Base-by-base conservation (phyloP, 2,113 vertebrate species). In the Indicator indicator region DNA sequence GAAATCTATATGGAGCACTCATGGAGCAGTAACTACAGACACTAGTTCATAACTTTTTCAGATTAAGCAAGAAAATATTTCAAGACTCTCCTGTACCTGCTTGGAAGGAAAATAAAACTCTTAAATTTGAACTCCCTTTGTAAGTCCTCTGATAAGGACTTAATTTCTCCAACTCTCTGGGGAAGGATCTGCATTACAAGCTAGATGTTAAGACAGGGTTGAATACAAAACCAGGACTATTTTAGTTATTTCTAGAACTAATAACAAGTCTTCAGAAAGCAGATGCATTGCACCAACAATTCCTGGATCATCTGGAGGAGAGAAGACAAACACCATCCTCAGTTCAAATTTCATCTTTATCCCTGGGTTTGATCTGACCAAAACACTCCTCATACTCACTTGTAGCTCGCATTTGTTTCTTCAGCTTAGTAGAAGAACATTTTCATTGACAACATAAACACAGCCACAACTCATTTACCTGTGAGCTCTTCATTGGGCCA, bases 401-500 rank as follows among this genome's bases (percentile, higher is more conserved):
- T 42, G 3, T 28, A 11, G 50, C 40, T 83, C 36, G 2, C 12
- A 83, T 77, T 36, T 74, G 3, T 42, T 71, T 62, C 56, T 68
- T 83, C 85, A 86, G 13, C 4, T 83, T 26, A 55, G 28, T 48
- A 63, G n/a, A 44, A 54, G 6, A 83, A 28, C 32, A 24, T 27
- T 74, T 73, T 50, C 54, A 65, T 23, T 80, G 33, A 68, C 33
- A 96, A 60, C 6, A 50, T 36, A 71, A 88, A 33, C 48, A 86
- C 19, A 86, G 38, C 2, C 56, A 65, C 62, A 73, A 24, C 23
- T 52, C 36, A 74, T 90, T 81, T 96, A 99, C 99, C 99, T 98
- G 98, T 99, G 89, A 99, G 99, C 30, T 98, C 98, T 6, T 98
- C 86, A 0, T 97, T 99, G 54, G 99, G 99, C 99, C 99, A 99